phyloP scores from a whole-genome alignment of 2,113 vertebrate genomes.

The Chrysochloris asiatica region DNA sequence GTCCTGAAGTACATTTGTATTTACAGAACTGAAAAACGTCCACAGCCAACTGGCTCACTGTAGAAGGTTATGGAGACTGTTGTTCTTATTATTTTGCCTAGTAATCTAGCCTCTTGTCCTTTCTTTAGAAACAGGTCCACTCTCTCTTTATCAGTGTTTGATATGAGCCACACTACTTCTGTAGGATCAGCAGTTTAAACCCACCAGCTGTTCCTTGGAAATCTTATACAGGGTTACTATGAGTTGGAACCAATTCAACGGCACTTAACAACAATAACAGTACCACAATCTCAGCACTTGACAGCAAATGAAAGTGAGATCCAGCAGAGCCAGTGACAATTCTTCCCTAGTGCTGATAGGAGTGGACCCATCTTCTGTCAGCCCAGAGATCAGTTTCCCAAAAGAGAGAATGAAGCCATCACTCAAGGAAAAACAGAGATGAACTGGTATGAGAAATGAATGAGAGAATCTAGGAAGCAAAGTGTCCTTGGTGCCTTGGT shows the following conservation, averaged over 20 bases:
- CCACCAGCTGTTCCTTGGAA: too few relatives aligned
- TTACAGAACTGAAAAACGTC: background rate
- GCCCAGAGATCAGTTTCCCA: background rate
- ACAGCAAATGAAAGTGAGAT: background rate
- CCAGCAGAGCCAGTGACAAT: background rate
- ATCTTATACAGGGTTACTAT: too few relatives aligned
- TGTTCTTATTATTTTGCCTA: background rate
- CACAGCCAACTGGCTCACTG: background rate
- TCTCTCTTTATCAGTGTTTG: background rate
- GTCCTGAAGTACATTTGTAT: background rate
- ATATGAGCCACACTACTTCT: background rate
- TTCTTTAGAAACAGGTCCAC: background rate
- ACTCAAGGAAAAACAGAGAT: background rate
- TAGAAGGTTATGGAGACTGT: background rate
- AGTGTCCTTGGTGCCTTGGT: background rate
- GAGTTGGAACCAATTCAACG: too few relatives aligned
- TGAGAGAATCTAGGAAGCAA: background rate
- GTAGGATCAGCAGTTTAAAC: too few relatives aligned
- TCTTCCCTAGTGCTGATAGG: too few relatives aligned
- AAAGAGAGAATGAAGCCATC: background rate
- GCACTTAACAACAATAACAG: too few relatives aligned
- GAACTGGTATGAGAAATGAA: background rate
- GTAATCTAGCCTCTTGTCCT: background rate
- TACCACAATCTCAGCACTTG: too few relatives aligned
- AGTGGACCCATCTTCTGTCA: rapidly evolving